phyloP scores from a whole-genome alignment of 2,113 vertebrate species.

The Ptyas mucosa region DNA sequence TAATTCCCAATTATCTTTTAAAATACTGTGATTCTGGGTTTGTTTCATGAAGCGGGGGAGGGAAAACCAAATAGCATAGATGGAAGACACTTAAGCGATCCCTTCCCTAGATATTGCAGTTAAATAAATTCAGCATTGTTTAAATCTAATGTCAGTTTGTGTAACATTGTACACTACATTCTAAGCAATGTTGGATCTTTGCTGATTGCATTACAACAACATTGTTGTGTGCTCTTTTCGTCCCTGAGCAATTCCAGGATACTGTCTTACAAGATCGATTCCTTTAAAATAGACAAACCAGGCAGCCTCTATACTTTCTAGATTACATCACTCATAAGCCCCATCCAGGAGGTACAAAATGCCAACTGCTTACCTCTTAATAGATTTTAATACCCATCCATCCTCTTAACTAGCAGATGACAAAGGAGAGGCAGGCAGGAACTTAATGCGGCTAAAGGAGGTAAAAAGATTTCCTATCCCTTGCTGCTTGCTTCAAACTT shows the following conservation, averaged over 20 bases:
- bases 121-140: slow-evolving; percentile 41
- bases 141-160: neutral
- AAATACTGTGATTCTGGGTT: slow-evolving; percentile 29
- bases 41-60: rapidly evolving
- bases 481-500: neutral
- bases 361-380: neutral
- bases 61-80: slow-evolving; percentile 37
- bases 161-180: neutral
- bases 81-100: slow-evolving; percentile 32
- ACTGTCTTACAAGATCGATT: neutral
- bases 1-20: slow-evolving; percentile 47
- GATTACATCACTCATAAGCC: neutral
- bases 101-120: neutral
- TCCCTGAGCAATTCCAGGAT: neutral
- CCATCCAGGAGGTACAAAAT: neutral
- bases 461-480: neutral
- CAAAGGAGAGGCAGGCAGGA: neutral
- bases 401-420: neutral
- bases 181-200: neutral
- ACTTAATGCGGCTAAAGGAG: neutral
- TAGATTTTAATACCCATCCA: neutral
- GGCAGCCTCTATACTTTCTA: neutral
- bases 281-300: neutral
- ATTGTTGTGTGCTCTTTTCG: neutral
- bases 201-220: neutral